Evolutionary conservation across 2,888 invertebrate genomes (phyloP).

Genomic region (Cacoxenus indagator): DNA sequence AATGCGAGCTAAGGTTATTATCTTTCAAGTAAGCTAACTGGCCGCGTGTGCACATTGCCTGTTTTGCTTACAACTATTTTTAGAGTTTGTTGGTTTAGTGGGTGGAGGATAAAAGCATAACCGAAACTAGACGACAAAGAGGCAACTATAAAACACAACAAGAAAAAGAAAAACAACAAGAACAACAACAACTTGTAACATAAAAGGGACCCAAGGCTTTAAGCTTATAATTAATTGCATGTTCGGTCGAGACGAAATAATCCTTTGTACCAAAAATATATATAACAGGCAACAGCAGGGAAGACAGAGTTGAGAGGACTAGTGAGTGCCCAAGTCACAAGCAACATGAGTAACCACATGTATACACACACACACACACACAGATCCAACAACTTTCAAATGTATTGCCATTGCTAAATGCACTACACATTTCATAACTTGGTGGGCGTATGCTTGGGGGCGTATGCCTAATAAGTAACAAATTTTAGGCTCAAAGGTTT

Average conservation of each 20-base stretch:
- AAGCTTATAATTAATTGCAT: constrained; percentile 71
- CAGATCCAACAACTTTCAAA: not conserved
- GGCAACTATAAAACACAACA: constrained; percentile 37
- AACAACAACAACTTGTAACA: constrained; percentile 46
- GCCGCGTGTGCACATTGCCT: constrained; percentile 34
- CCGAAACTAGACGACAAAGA: constrained; percentile 44
- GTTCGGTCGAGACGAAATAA: constrained; percentile 71
- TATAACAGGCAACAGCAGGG: constrained; percentile 21
- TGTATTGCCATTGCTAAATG: not conserved
- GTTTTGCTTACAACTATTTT: constrained; percentile 21
- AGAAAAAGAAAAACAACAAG: constrained; percentile 25
- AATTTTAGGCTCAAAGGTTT: constrained; percentile 8
- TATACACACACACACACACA: not conserved
- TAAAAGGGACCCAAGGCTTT: constrained; percentile 67
- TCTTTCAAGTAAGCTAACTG: constrained; percentile 58
- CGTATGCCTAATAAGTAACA: constrained; percentile 1
- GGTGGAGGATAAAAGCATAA: constrained; percentile 35
- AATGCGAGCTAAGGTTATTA: constrained; percentile 61
- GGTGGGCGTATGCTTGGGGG: not conserved
- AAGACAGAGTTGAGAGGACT: not conserved
- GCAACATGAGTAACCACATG: constrained; percentile 4
- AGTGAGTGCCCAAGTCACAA: constrained; percentile 9
- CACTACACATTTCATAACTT: constrained; percentile 6
- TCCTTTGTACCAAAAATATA: constrained; percentile 65
- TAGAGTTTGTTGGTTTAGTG: constrained; percentile 33